Evolutionary conservation across 2,888 invertebrate species (phyloP).

Genomic region (Synergus gifuensis): DNA sequence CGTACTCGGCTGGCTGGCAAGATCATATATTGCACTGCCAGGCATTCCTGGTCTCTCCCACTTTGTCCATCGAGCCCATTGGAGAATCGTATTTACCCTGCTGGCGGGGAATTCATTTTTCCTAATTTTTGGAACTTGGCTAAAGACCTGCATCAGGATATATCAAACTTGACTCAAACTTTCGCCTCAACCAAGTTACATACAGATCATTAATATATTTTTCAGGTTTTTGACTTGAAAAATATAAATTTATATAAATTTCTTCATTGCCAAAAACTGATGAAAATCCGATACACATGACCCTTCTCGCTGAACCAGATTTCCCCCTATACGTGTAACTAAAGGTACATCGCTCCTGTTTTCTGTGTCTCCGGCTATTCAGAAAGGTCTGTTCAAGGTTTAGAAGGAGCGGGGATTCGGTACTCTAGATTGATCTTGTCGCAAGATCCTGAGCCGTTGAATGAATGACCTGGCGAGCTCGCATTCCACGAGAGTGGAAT

Average conservation of each 20-base stretch:
- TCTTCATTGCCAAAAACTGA: too few species aligned
- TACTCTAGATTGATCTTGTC: constrained; percentile 48
- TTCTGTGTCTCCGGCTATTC: constrained; percentile 10
- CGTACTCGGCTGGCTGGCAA: constrained; percentile 55
- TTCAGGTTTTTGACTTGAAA: too few species aligned
- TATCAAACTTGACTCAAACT: too few species aligned
- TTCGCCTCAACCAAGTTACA: too few species aligned
- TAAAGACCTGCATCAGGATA: neutral
- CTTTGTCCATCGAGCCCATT: constrained; percentile 42
- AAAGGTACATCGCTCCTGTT: constrained; percentile 13
- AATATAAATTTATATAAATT: too few species aligned
- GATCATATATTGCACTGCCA: constrained; percentile 60
- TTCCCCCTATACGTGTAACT: neutral
- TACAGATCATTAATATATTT: too few species aligned
- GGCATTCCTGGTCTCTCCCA: constrained; percentile 53
- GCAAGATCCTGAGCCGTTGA: constrained; percentile 58
- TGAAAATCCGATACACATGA: neutral
- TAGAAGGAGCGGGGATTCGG: constrained; percentile 30
- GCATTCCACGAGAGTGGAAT: constrained; percentile 55
- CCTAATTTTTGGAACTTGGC: neutral
- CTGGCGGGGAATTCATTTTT: constrained; percentile 1
- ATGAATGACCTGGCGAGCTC: constrained; percentile 65
- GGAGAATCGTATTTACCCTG: constrained; percentile 23
- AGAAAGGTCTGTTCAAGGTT: constrained; percentile 37
- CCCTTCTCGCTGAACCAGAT: too few species aligned